A percentile compares a stretch with the other conserved stretches of the same genome.
These are phyloP conservation scores for Tenthredo scrophulariae DNA, from an alignment of 2,888 invertebrate genomes.

Conservation along the genomic window DNA sequence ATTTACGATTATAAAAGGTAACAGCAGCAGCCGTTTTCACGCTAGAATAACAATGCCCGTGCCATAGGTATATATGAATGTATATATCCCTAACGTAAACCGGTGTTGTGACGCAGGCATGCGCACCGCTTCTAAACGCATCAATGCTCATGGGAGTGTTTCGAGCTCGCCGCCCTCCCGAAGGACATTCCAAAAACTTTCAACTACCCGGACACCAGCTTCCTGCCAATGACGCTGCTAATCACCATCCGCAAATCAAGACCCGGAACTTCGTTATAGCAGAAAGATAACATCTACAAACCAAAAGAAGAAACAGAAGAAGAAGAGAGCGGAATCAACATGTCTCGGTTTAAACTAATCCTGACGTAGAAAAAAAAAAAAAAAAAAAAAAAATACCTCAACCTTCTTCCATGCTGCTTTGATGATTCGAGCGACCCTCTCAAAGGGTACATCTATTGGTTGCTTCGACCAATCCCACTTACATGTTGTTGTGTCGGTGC, in stretches of 20 bases:
- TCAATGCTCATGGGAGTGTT: slow-evolving; percentile 71
- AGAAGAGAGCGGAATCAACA: not conserved
- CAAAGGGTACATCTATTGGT: not conserved
- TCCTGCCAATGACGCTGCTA: slow-evolving; percentile 13
- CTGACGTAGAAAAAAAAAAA: not conserved
- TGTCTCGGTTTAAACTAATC: not conserved
- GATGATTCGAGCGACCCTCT: slow-evolving; percentile 8
- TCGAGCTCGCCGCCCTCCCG: slow-evolving; percentile 63
- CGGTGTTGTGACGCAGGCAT: slow-evolving; percentile 58
- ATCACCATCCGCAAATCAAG: slow-evolving; percentile 11
- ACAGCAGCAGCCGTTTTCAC: slow-evolving; percentile 76
- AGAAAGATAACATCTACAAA: not conserved
- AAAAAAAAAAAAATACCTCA: not conserved
- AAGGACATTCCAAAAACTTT: slow-evolving; percentile 33
- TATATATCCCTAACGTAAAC: slow-evolving; percentile 68
- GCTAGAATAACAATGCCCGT: slow-evolving; percentile 76
- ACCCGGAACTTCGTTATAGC: slow-evolving; percentile 17
- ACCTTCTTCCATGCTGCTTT: slow-evolving; percentile 32
- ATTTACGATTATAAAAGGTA: slow-evolving; percentile 76
- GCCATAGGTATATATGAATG: slow-evolving; percentile 57
- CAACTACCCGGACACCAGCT: slow-evolving; percentile 17
- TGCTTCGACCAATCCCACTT: slow-evolving; percentile 34
- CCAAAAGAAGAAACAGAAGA: not conserved
- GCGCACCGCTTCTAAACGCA: slow-evolving; percentile 73
- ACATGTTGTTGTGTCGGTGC: slow-evolving; percentile 34